Percentiles rank a stretch among this genome's conserved stretches.
Conservation (phyloP, 1,140 invertebrate genomes). For the Pseudomyrmex concolor region DNA sequence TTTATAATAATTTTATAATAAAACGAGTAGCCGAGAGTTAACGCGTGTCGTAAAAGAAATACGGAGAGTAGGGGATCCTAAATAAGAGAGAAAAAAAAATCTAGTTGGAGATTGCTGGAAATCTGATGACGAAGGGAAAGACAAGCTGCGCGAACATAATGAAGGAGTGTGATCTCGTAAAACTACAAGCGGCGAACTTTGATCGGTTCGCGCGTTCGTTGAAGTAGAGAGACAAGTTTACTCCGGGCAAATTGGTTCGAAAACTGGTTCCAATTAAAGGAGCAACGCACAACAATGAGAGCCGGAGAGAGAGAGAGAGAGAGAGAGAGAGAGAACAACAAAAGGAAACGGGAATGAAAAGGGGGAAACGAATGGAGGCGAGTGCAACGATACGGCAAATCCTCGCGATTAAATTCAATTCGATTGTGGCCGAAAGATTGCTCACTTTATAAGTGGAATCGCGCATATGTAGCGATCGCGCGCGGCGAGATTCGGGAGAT, state of each 20-base stretch:
- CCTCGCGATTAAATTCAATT: constrained; percentile 39
- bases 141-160: not conserved
- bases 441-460: constrained; percentile 4
- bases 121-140: not conserved
- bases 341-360: constrained; percentile 41
- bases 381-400: constrained; percentile 37
- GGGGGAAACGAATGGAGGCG: constrained; percentile 16
- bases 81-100: not conserved
- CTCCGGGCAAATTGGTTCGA: constrained; percentile 23
- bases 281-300: constrained; percentile 1
- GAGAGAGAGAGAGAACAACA: not conserved
- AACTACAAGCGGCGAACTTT: not conserved
- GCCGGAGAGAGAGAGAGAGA: not conserved
- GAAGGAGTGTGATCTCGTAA: not conserved
- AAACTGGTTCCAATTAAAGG: constrained; percentile 49
- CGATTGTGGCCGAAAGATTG: not conserved
- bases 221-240: constrained; percentile 22
- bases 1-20: no score
- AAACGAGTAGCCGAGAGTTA: not conserved
- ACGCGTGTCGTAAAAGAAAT: not conserved
- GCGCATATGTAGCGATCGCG: not conserved
- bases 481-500: constrained; percentile 7
- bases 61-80: not conserved
- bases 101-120: not conserved
- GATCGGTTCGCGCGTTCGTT: not conserved